phyloP scores from a whole-genome alignment of 2,888 invertebrate genomes.

The Pollenia amentaria region DNA sequence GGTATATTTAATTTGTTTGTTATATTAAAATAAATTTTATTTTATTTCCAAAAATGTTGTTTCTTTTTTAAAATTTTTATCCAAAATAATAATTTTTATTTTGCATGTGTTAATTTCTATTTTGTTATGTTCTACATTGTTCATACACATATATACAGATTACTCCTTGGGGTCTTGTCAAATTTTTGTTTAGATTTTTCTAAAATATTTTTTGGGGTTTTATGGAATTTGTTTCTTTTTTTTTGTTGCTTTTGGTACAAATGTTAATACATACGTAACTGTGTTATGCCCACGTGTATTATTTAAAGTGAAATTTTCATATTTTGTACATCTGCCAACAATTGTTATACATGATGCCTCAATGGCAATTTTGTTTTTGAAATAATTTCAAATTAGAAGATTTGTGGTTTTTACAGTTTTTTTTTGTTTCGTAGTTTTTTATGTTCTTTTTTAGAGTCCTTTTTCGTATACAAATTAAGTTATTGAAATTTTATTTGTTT shows the following conservation, averaged over 20 bases:
- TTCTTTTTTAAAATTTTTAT: constrained; percentile 1
- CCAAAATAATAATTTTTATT: constrained; percentile 23
- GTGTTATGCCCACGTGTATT: constrained; percentile 67
- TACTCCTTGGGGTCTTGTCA: constrained; percentile 69
- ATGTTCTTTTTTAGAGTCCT: neutral
- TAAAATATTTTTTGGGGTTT: constrained; percentile 24
- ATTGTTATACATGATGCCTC: constrained; percentile 48
- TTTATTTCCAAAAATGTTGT: neutral
- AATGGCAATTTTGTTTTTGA: constrained; percentile 23
- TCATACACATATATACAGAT: constrained; percentile 26
- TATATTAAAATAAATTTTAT: constrained; percentile 24
- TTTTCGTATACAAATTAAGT: constrained; percentile 25
- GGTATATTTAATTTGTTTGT: constrained; percentile 52
- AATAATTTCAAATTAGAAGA: constrained; percentile 62
- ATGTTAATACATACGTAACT: constrained; percentile 34
- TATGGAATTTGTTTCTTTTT: neutral
- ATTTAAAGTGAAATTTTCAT: constrained; percentile 65
- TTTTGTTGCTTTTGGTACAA: neutral
- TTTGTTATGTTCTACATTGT: constrained; percentile 40
- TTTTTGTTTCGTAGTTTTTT: constrained; percentile 27
- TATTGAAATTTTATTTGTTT: constrained; percentile 11
- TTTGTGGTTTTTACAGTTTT: constrained; percentile 63
- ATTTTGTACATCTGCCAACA: constrained; percentile 54
- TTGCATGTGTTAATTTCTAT: constrained; percentile 56
- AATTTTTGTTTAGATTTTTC: constrained; percentile 62